phyloP scores from a whole-genome alignment of 2,113 vertebrate genomes.

The Ramphastos sulfuratus region DNA sequence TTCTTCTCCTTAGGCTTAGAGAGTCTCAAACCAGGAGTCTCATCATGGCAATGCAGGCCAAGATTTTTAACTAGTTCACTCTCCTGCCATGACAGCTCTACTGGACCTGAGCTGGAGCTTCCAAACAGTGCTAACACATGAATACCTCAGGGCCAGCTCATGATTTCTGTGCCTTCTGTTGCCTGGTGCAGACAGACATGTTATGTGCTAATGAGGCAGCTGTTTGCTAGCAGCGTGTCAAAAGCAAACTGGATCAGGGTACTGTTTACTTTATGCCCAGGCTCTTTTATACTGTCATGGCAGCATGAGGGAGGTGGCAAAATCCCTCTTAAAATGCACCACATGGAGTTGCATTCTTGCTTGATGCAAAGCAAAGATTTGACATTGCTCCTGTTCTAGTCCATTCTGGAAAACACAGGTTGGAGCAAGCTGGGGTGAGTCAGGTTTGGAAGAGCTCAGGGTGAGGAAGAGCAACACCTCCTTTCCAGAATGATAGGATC shows the following conservation, averaged over 20 bases:
- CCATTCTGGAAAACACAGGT: background rate
- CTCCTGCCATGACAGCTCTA: background rate
- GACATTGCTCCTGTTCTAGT: background rate
- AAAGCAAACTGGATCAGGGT: background rate
- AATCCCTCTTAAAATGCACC: background rate
- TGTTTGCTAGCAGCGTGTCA: background rate
- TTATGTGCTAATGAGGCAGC: background rate
- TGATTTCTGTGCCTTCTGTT: background rate
- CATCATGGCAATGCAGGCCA: background rate
- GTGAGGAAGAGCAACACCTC: background rate
- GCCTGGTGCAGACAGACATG: background rate
- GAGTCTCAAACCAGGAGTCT: background rate
- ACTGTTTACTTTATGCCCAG: background rate
- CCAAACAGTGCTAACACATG: background rate
- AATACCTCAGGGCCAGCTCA: background rate
- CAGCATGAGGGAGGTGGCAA: background rate
- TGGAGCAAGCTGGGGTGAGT: background rate
- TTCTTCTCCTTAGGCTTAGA: background rate
- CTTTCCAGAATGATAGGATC: background rate
- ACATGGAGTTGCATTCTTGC: background rate
- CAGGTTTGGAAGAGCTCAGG: background rate
- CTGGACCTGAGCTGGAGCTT: background rate
- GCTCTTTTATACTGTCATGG: background rate
- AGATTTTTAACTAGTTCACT: conserved; percentile 6
- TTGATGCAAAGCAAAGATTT: background rate